Percentiles rank a stretch among this genome's conserved stretches.
These are phyloP conservation scores for Cirrhinus molitorella DNA, from an alignment of 2,797 vertebrate species.

Conservation along the genomic window DNA sequence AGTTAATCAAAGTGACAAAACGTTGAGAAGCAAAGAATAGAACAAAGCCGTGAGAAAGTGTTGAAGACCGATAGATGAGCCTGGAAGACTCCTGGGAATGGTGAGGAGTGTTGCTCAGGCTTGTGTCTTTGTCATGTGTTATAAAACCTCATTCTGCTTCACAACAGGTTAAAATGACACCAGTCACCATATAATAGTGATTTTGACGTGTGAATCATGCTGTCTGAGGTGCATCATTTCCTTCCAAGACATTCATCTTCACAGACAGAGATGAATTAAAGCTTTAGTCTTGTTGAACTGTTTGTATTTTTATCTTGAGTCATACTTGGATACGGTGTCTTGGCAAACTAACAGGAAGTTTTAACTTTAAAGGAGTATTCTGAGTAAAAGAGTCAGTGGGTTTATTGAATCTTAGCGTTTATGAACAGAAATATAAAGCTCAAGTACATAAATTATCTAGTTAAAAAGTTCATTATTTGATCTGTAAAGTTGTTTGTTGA, in stretches of 20 bases:
- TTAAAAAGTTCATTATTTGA: not conserved
- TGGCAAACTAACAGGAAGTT: not conserved
- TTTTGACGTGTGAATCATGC: slow-evolving; percentile 33
- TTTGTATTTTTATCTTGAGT: not conserved
- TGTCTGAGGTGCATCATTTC: slow-evolving; percentile 31
- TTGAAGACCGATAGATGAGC: not conserved
- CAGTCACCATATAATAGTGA: slow-evolving; percentile 3
- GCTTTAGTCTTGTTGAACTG: not conserved
- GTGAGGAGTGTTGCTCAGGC: slow-evolving; percentile 37
- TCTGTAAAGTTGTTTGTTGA: not conserved
- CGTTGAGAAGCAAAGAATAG: not conserved
- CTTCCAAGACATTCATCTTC: slow-evolving; percentile 32
- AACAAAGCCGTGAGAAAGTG: slow-evolving; percentile 17
- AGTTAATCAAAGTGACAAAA: slow-evolving; percentile 10
- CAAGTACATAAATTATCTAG: not conserved
- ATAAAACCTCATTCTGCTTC: slow-evolving; percentile 28
- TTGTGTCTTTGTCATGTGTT: slow-evolving; percentile 13
- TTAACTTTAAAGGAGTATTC: not conserved
- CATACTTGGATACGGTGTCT: not conserved
- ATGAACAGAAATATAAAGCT: not conserved
- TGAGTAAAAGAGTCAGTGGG: not conserved
- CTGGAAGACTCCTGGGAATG: slow-evolving; percentile 24
- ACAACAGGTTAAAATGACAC: slow-evolving; percentile 25
- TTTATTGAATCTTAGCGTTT: not conserved
- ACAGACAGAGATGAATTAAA: slow-evolving; percentile 19